A percentile compares a stretch with the other conserved stretches of the same genome.
Conservation (phyloP, 2,113 vertebrate species). For the Corythornis vintsioides region DNA sequence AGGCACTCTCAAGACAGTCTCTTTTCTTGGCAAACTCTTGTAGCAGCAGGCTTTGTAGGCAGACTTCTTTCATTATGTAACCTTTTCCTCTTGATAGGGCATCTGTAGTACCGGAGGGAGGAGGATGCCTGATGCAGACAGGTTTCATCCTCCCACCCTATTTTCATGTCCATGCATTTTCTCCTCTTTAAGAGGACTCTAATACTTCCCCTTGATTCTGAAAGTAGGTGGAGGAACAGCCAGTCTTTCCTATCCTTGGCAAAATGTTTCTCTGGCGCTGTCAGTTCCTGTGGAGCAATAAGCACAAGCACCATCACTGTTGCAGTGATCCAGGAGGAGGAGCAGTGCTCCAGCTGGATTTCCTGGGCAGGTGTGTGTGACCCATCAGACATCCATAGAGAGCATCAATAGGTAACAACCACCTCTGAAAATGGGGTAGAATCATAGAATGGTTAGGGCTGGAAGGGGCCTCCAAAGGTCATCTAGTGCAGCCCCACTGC, state of each 20-base stretch:
- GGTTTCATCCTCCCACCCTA: conserved; percentile 69
- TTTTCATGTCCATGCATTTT: conserved; percentile 66
- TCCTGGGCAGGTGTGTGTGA: background rate
- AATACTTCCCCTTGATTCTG: conserved; percentile 60
- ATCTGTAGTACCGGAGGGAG: conserved; percentile 66
- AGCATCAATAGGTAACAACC: background rate
- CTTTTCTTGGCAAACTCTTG: conserved; percentile 64
- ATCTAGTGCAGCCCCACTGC: no score
- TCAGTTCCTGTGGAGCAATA: background rate
- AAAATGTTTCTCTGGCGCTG: conserved; percentile 18
- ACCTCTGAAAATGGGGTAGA: background rate
- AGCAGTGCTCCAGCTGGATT: background rate
- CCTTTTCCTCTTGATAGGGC: conserved; percentile 67
- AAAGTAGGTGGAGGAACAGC: conserved; percentile 65
- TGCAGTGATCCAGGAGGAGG: background rate
- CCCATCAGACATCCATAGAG: background rate
- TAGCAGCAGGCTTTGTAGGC: conserved; percentile 70
- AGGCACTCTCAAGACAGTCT: background rate
- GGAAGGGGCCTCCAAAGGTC: no score
- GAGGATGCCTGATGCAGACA: conserved; percentile 63
- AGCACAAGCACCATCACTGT: background rate
- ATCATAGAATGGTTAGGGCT: no score
- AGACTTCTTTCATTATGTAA: conserved; percentile 65
- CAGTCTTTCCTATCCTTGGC: conserved; percentile 57
- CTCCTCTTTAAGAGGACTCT: conserved; percentile 51